A percentile compares a stretch with the other conserved stretches of the same genome.
phyloP scores from a whole-genome alignment of 2,888 invertebrate species.

The Resseliella maxima region DNA sequence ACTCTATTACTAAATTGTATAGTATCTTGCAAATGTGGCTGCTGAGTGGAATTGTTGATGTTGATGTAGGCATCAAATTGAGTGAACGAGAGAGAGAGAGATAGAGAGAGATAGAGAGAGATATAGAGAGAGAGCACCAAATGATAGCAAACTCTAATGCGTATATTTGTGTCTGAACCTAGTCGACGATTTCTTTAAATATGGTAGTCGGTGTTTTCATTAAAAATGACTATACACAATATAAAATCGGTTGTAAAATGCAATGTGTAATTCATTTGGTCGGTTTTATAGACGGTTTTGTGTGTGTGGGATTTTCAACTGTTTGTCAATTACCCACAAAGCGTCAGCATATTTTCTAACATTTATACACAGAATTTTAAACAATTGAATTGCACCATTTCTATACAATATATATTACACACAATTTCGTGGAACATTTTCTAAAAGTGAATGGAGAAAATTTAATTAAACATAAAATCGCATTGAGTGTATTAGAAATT shows the following conservation, averaged over 20 bases:
- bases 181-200: background rate
- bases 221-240: background rate
- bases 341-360: constrained; percentile 6
- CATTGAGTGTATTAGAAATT: background rate
- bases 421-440: too few species aligned
- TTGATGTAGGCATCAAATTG: background rate
- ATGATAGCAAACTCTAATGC: too few species aligned
- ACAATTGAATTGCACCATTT: constrained; percentile 3
- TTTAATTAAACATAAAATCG: constrained; percentile 33
- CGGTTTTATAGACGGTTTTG: constrained; percentile 11
- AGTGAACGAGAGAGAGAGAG: too few species aligned
- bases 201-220: background rate
- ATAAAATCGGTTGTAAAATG: background rate
- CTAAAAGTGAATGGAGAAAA: constrained; percentile 8
- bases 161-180: too few species aligned
- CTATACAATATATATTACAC: background rate
- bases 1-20: too few species aligned
- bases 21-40: background rate
- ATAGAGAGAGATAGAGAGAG: too few species aligned
- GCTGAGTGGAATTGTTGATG: background rate
- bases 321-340: constrained; percentile 23
- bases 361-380: constrained; percentile 15
- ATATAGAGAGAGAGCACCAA: too few species aligned
- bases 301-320: background rate
- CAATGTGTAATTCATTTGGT: constrained; percentile 6